Evolutionary conservation across 2,113 vertebrate genomes (phyloP).

Genomic region (Sebastes fasciatus): DNA sequence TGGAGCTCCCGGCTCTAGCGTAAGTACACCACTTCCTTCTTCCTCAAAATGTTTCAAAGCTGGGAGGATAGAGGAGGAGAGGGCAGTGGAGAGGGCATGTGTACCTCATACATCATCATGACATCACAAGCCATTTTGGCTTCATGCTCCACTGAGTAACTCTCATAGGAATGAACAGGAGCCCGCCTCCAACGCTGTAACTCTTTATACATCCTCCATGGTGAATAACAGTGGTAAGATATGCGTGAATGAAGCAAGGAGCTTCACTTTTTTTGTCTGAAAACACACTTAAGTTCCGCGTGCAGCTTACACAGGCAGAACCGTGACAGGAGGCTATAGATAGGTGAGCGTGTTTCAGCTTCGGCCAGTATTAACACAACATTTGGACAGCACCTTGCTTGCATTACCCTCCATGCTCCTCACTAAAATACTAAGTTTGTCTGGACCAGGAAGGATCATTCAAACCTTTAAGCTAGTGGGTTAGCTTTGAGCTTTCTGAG

Average conservation of each 20-base stretch:
- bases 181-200: no score
- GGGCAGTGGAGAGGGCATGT: background rate
- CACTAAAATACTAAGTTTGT: background rate
- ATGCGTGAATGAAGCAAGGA: no score
- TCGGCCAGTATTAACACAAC: background rate
- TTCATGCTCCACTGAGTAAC: no score
- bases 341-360: background rate
- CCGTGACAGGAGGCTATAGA: background rate
- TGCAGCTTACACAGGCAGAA: no score
- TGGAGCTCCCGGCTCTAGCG: constrained; percentile 90
- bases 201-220: no score
- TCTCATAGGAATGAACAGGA: no score
- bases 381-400: background rate
- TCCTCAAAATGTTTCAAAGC: background rate
- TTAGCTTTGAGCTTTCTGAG: background rate
- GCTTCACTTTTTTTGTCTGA: no score
- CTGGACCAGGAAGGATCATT: background rate
- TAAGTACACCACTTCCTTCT: constrained; percentile 83
- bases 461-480: no score
- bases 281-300: no score
- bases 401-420: background rate
- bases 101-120: background rate
- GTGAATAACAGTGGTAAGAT: no score
- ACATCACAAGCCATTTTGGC: background rate
- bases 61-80: background rate